Evolutionary conservation across 2,888 invertebrate genomes (phyloP), one percentile per base, ranked within the genome.

Genomic region (Pharmacophagus antenor): DNA sequence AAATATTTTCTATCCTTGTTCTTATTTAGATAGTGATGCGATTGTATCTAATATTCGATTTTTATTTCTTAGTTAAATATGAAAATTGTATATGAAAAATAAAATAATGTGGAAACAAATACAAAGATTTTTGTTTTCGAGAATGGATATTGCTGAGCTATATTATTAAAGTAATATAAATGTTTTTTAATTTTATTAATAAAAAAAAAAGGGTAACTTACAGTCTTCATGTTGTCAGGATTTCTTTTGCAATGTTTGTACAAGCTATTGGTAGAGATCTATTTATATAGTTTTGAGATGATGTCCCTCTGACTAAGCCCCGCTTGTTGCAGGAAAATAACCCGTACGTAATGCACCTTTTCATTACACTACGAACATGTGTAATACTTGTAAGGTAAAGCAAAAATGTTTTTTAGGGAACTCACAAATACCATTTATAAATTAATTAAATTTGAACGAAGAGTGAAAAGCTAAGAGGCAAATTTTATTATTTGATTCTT

Each of bases 181-280:
- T 2, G 1, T 31, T 7, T 31, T 31, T 31, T 2, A 8, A 31
- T 10, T 7, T 31, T 31, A 15, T 42, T 42, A 42, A 42, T n/a
- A 53, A 60, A 31, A 21, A 27, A 15, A 25, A 22, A 23, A 23
- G 27, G 18, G 25, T 20, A 71, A 84, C 86, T 85, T 66, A 88
- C 87, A 64, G 80, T 82, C 75, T 85, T 85, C 87, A 88, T 88
- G 72, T 74, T 83, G 70, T 62, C 71, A 72, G 69, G 65, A 71
- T 68, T 71, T 64, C 67, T 67, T 65, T 63, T 65, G 65, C 63
- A 78, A 72, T 82, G 78, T 65, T 63, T 66, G 59, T 66, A 63
- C 62, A 68, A 62, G 51, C 4, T 20, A 64, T 52, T 58, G 62
- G 42, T 59, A 57, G 63, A 67, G 65, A 68, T 67, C 72, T 85